These are phyloP conservation scores for Caenorhabditis remanei DNA, from an alignment of 1,140 invertebrate species.

Conservation along the genomic window DNA sequence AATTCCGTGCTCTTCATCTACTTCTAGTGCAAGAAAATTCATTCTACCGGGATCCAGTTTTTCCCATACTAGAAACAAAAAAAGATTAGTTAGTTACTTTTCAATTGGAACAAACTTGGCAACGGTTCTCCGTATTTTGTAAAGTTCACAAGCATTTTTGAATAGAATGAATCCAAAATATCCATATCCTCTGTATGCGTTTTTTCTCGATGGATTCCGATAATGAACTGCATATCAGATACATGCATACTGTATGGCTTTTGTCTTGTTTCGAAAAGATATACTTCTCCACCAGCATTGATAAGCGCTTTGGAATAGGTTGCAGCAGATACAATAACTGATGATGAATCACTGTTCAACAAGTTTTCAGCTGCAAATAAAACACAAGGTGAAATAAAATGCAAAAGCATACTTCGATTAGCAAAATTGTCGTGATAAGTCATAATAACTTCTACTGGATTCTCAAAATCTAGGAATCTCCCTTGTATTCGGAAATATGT, in stretches of 20 bases:
- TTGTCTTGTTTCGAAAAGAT: neutral
- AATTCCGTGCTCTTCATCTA: neutral
- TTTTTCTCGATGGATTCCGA: neutral
- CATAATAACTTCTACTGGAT: neutral
- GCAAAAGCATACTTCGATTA: neutral
- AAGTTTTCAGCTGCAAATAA: neutral
- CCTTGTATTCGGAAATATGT: neutral
- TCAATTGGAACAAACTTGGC: neutral
- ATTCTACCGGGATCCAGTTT: neutral
- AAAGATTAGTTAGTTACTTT: neutral
- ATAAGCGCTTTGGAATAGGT: neutral
- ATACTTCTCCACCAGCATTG: constrained; percentile 1
- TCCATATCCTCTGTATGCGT: constrained; percentile 10
- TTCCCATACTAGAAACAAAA: neutral
- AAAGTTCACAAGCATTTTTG: constrained; percentile 3
- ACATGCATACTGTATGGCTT: constrained; percentile 26
- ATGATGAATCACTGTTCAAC: neutral
- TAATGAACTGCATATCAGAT: constrained; percentile 13
- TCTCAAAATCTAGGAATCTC: neutral
- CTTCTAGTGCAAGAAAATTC: neutral
- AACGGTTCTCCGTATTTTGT: neutral
- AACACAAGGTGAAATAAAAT: neutral
- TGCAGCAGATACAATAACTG: neutral
- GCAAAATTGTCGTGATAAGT: neutral
- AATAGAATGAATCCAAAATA: constrained; percentile 30